Evolutionary conservation across 2,888 invertebrate species (phyloP), one percentile per base, ranked within the genome.

Genomic region (Mythimna loreyi): DNA sequence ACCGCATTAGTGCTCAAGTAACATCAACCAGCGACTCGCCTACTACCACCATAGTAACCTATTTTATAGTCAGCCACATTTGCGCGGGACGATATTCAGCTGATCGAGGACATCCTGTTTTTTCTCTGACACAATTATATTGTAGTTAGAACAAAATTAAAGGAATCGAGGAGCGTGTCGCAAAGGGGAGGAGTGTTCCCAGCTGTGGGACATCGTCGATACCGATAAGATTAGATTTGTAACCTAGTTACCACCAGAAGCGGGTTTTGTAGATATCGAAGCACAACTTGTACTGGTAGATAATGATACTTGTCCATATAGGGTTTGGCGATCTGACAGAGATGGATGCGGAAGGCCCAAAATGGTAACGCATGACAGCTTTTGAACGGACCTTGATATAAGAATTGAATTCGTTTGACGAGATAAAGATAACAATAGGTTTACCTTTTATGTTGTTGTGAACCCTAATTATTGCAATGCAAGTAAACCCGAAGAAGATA

Each of bases 1-100:
- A 75, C 62, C 85, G 80, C 85, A 79, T 84, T 82, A 84, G 56
- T 70, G 57, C 74, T 52, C 64, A 69, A 67, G 59, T 67, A 56
- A 55, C 47, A 57, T 59, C 82, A 69, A 69, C 45, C 47, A 50
- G n/a, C 52, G n/a, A 36, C 33, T 65, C 50, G 61, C 43, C 45
- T 57, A 40, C 55, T 50, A 56, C 40, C 64, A 69, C 82, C 78
- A 64, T 63, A 67, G 78, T 80, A 81, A 81, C 60, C 81, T 58
- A 78, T 78, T 81, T 81, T 45, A 72, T 78, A 81, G 63, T 40
- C 55, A 62, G 55, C 33, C 57, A 52, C 55, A 68, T 75, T 80
- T 60, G 82, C 78, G 64, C 50, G 47, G 72, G 77, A 81, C 52
- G 57, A 49, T 72, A 77, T 81, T 77, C 78, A 65, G n/a, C 61